Percentiles rank a stretch among this genome's conserved stretches.
Evolutionary conservation across 2,113 vertebrate genomes (phyloP).

Genomic region (Nyctibius bracteatus): DNA sequence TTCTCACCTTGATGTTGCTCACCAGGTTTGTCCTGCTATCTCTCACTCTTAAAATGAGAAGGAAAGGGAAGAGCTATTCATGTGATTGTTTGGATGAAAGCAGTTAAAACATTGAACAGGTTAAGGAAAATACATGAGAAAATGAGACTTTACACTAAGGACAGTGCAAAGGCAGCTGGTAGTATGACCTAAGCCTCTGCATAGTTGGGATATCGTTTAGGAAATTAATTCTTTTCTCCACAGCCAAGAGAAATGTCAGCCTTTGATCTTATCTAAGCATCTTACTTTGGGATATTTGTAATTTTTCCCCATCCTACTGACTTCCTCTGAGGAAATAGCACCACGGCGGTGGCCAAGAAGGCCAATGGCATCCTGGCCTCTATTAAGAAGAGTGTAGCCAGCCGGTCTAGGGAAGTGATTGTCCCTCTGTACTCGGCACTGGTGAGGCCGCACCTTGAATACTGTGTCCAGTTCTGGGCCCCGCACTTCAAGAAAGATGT

Average conservation of each 20-base stretch:
- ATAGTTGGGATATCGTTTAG: background rate
- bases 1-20: background rate
- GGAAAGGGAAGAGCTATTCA: background rate
- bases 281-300: background rate
- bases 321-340: background rate
- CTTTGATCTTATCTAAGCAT: background rate
- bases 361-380: too few relatives aligned
- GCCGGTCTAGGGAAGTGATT: too few relatives aligned
- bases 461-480: too few relatives aligned
- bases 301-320: background rate
- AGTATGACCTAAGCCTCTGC: background rate
- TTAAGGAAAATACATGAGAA: background rate
- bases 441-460: too few relatives aligned
- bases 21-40: background rate
- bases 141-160: background rate
- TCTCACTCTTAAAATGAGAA: background rate
- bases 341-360: too few relatives aligned
- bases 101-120: background rate
- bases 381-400: too few relatives aligned
- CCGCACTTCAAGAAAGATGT: too few relatives aligned
- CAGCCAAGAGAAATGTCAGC: background rate
- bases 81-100: background rate
- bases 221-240: background rate
- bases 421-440: too few relatives aligned
- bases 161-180: background rate